These are phyloP conservation scores for Scaptomyza reducta DNA, from an alignment of 2,888 invertebrate species.

Conservation along the genomic window DNA sequence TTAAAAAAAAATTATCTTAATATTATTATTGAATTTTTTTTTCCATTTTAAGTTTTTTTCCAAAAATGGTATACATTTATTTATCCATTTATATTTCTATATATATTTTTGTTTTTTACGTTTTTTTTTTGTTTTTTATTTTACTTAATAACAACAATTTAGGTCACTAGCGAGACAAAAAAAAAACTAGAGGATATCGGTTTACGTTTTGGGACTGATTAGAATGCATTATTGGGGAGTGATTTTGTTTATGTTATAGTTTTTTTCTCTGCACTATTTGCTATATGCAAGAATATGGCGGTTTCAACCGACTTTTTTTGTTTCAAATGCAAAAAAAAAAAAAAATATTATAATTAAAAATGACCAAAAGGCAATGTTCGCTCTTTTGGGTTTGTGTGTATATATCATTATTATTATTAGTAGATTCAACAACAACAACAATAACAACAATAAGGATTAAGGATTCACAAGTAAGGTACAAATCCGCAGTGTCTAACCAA, in stretches of 20 bases:
- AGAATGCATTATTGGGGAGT: constrained; percentile 42
- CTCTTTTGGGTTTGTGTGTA: no score
- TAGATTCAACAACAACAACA: constrained; percentile 10
- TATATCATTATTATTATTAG: constrained; percentile 6
- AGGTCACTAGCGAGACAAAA: constrained; percentile 50
- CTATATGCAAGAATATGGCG: constrained; percentile 38
- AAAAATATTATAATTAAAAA: background rate
- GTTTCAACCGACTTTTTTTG: constrained; percentile 52
- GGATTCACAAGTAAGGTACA: constrained; percentile 10
- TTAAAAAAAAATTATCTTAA: constrained; percentile 39
- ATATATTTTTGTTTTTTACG: constrained; percentile 6
- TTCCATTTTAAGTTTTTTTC: background rate
- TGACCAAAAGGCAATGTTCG: no score
- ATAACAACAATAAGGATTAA: constrained; percentile 33
- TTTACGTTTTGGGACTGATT: constrained; percentile 52
- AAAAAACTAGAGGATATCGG: constrained; percentile 52
- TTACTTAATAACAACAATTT: constrained; percentile 54
- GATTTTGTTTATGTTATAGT: constrained; percentile 6
- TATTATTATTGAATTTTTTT: constrained; percentile 30
- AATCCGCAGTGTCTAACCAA: constrained; percentile 12
- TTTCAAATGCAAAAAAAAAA: constrained; percentile 20
- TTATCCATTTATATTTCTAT: no score
- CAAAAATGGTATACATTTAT: no score
- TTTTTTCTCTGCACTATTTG: background rate
- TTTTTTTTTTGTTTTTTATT: constrained; percentile 14